phyloP scores from a whole-genome alignment of 2,888 invertebrate genomes.

The Tenthredo scrophulariae region DNA sequence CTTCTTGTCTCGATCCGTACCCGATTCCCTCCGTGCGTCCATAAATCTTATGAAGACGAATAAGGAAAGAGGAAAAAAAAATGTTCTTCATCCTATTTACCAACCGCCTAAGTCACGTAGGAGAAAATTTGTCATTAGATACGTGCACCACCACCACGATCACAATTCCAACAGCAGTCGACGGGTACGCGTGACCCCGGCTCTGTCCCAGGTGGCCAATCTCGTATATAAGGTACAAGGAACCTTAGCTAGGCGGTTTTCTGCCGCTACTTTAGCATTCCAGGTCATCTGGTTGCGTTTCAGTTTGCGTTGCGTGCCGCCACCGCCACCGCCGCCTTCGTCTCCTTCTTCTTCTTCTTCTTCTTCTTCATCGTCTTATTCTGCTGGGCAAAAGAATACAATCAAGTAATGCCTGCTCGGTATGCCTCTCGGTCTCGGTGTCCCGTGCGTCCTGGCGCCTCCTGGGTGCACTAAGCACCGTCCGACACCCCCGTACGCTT shows the following conservation, averaged over 20 bases:
- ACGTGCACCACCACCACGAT: constrained; percentile 16
- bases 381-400: constrained; percentile 65
- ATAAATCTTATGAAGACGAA: neutral
- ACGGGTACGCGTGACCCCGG: constrained; percentile 23
- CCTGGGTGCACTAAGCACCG: constrained; percentile 73
- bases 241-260: constrained; percentile 20
- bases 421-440: constrained; percentile 69
- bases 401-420: constrained; percentile 77
- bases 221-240: neutral
- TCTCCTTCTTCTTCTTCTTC: too few species aligned
- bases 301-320: constrained; percentile 28
- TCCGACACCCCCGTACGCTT: constrained; percentile 39
- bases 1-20: neutral
- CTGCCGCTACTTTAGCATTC: neutral
- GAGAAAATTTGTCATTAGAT: constrained; percentile 45
- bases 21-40: neutral
- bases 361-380: neutral
- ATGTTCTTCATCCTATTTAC: neutral
- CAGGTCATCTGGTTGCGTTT: constrained; percentile 36
- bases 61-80: neutral
- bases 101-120: constrained; percentile 14
- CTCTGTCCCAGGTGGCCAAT: constrained; percentile 47
- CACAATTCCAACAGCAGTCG: neutral
- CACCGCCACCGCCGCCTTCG: neutral
- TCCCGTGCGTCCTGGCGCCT: constrained; percentile 66